Evolutionary conservation across 1,140 invertebrate species (phyloP).

Genomic region (Pararge aegeria): DNA sequence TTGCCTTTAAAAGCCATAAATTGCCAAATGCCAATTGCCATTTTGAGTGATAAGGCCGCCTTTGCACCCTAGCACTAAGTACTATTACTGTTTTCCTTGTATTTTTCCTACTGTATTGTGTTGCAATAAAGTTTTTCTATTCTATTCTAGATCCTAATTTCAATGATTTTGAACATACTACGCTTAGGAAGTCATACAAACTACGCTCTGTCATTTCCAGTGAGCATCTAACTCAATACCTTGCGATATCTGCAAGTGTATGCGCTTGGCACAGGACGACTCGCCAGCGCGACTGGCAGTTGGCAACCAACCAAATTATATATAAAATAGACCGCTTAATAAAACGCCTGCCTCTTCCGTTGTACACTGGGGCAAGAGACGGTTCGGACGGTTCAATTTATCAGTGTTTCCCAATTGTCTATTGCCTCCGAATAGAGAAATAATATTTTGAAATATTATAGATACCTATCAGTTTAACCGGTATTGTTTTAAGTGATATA

Average conservation of each 20-base stretch:
- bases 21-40: too few relatives aligned
- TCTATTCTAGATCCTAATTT: too few relatives aligned
- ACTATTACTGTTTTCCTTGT: too few relatives aligned
- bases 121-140: too few relatives aligned
- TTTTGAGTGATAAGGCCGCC: too few relatives aligned
- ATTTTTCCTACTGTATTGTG: too few relatives aligned
- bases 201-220: conserved; percentile 3
- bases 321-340: conserved; percentile 40
- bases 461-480: too few relatives aligned
- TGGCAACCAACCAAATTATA: conserved; percentile 49
- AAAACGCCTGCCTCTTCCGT: conserved; percentile 26
- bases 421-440: neutral
- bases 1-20: too few relatives aligned
- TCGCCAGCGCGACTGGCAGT: conserved; percentile 21
- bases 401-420: neutral
- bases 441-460: too few relatives aligned
- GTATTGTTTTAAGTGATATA: too few relatives aligned
- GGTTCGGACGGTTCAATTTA: conserved; percentile 19
- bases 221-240: neutral
- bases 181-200: neutral
- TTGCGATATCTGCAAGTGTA: conserved; percentile 39
- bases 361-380: neutral
- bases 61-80: too few relatives aligned
- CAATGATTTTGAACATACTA: neutral
- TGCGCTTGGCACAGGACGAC: conserved; percentile 23